These are phyloP conservation scores for Drosophila tsacasi DNA, from an alignment of 1,140 invertebrate species.

Conservation along the genomic window DNA sequence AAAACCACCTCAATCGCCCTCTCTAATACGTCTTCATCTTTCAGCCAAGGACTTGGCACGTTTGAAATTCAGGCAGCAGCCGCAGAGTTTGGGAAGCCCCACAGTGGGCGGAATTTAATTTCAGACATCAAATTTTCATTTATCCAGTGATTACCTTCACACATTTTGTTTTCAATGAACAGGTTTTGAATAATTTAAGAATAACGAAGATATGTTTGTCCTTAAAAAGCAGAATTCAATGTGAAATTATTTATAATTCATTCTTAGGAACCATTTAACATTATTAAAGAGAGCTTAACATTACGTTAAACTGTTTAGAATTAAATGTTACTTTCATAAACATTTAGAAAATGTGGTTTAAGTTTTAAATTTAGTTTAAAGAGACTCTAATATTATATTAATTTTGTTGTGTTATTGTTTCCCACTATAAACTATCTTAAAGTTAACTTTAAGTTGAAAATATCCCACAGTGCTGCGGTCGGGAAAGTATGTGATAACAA, in stretches of 20 bases:
- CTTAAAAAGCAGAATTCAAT: background rate
- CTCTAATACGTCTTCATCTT: conserved; percentile 26
- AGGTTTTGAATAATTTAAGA: background rate
- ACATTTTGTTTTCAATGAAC: background rate
- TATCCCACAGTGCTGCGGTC: conserved; percentile 22
- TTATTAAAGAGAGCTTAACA: too few species aligned
- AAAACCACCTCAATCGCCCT: conserved; percentile 10
- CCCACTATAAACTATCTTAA: background rate
- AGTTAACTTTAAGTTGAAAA: background rate
- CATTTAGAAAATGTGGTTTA: background rate
- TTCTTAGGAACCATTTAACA: background rate
- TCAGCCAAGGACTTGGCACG: conserved; percentile 46
- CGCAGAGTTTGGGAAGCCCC: conserved; percentile 14
- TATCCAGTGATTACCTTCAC: background rate
- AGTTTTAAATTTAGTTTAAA: background rate
- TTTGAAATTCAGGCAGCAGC: conserved; percentile 51
- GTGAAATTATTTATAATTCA: background rate
- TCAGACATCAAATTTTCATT: background rate
- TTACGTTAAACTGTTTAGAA: background rate
- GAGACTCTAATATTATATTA: too few species aligned
- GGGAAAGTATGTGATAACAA: conserved; percentile 36
- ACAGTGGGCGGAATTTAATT: conserved; percentile 24
- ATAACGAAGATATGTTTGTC: background rate
- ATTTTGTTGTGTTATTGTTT: background rate
- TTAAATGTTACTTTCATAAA: background rate